Evolutionary conservation across 2,888 invertebrate species (phyloP).

Genomic region (Oegoconia quadripuncta): DNA sequence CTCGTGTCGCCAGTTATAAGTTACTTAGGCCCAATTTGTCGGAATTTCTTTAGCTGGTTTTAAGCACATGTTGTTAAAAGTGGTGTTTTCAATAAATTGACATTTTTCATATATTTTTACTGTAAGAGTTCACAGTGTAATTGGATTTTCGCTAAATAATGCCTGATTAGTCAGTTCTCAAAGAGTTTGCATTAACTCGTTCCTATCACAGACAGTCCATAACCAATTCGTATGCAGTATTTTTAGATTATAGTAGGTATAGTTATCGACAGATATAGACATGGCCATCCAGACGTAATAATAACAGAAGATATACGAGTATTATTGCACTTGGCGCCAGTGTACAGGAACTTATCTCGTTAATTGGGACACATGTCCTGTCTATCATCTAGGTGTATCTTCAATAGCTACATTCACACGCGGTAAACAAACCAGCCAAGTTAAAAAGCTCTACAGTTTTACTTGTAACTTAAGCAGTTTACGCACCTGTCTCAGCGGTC

Average conservation of each 20-base stretch:
- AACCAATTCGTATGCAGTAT: not conserved
- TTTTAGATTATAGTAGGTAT: too few species aligned
- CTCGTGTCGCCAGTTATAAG: too few species aligned
- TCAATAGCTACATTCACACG: slow-evolving; percentile 10
- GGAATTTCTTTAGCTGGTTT: too few species aligned
- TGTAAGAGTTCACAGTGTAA: too few species aligned
- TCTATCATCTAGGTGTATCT: slow-evolving; percentile 8
- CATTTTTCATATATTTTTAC: too few species aligned
- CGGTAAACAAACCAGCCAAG: slow-evolving; percentile 7
- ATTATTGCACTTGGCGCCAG: slow-evolving; percentile 44
- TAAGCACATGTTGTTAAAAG: too few species aligned
- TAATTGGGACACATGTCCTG: slow-evolving; percentile 42
- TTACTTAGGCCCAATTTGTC: too few species aligned
- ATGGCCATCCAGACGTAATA: not conserved
- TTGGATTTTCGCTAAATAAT: too few species aligned
- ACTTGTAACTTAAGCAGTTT: slow-evolving; percentile 11
- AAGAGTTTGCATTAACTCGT: not conserved
- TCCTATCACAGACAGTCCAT: not conserved
- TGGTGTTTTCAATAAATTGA: too few species aligned
- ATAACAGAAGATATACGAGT: slow-evolving; percentile 7
- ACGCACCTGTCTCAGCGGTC: slow-evolving; percentile 13
- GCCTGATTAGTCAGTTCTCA: not conserved
- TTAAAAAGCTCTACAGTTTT: slow-evolving; percentile 10
- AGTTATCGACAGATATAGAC: not conserved
- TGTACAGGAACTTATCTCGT: slow-evolving; percentile 43